phyloP scores from a whole-genome alignment of 1,140 invertebrate genomes.

The Oscheius sp. region DNA sequence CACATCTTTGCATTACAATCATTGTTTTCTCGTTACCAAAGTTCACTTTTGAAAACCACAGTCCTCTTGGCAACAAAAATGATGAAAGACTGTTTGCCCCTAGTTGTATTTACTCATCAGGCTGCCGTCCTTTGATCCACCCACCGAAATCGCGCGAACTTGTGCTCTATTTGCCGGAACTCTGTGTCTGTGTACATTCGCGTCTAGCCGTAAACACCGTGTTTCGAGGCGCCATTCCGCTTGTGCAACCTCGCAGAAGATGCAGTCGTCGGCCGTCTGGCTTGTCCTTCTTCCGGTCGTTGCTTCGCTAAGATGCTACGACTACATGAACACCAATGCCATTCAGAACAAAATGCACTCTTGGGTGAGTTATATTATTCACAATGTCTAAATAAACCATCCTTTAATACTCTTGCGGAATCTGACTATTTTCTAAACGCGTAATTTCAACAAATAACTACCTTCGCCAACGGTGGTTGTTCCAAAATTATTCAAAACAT shows the following conservation, averaged over 20 bases:
- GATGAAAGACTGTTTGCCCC: too few species aligned
- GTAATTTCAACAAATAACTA: too few species aligned
- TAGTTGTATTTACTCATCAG: too few species aligned
- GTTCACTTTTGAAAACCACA: too few species aligned
- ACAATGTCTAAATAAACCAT: not conserved
- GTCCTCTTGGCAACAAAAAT: too few species aligned
- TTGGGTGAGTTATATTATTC: slow-evolving; percentile 14
- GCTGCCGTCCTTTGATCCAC: too few species aligned
- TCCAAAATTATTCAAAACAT: too few species aligned
- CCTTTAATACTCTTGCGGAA: not conserved
- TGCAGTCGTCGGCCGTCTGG: not conserved
- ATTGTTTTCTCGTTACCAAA: too few species aligned
- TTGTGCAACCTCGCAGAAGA: not conserved
- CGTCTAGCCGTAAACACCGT: not conserved
- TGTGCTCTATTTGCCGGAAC: too few species aligned
- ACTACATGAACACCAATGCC: slow-evolving; percentile 12
- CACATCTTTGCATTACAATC: too few species aligned
- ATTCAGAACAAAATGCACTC: not conserved
- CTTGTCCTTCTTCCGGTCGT: slow-evolving; percentile 9
- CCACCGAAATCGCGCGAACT: too few species aligned
- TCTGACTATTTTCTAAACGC: not conserved
- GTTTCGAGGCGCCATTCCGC: not conserved
- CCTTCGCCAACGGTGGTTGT: too few species aligned
- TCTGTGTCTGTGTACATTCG: slow-evolving; percentile 4
- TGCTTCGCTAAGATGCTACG: slow-evolving; percentile 9